Conservation (phyloP, 1,140 invertebrate genomes). For the Heterodera schachtii region DNA sequence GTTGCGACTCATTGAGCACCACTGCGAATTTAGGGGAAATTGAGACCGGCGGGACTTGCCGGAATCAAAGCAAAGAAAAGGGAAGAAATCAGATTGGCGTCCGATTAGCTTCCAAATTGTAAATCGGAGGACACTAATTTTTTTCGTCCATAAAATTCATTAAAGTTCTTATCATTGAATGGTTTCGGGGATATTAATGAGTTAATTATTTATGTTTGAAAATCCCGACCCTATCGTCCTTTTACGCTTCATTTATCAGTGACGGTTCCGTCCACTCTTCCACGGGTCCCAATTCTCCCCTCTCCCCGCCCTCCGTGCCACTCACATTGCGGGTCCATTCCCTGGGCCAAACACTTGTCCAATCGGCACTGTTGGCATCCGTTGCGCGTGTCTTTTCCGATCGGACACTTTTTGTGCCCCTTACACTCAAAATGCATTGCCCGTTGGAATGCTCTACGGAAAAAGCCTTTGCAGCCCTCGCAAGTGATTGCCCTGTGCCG, state of each 20-base stretch:
- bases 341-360: slow-evolving; percentile 65
- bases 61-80: too few relatives aligned
- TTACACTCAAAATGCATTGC: slow-evolving; percentile 66
- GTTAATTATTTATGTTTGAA: too few relatives aligned
- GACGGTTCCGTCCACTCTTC: too few relatives aligned
- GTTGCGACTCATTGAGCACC: slow-evolving; percentile 67
- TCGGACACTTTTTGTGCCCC: slow-evolving; percentile 64
- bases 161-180: too few relatives aligned
- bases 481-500: slow-evolving; percentile 56
- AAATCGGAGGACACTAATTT: too few relatives aligned
- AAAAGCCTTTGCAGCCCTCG: slow-evolving; percentile 66
- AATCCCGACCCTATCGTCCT: too few relatives aligned
- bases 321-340: slow-evolving; percentile 68
- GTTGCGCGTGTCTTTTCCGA: slow-evolving; percentile 66
- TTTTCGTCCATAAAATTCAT: too few relatives aligned
- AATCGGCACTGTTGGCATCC: slow-evolving; percentile 67
- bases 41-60: too few relatives aligned
- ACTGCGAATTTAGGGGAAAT: slow-evolving; percentile 54
- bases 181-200: too few relatives aligned
- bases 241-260: too few relatives aligned
- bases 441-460: slow-evolving; percentile 66
- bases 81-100: too few relatives aligned
- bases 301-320: not conserved
- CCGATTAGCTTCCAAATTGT: too few relatives aligned
- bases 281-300: not conserved